Conservation (phyloP, 2,113 vertebrate genomes). For the Axis porcinus region DNA sequence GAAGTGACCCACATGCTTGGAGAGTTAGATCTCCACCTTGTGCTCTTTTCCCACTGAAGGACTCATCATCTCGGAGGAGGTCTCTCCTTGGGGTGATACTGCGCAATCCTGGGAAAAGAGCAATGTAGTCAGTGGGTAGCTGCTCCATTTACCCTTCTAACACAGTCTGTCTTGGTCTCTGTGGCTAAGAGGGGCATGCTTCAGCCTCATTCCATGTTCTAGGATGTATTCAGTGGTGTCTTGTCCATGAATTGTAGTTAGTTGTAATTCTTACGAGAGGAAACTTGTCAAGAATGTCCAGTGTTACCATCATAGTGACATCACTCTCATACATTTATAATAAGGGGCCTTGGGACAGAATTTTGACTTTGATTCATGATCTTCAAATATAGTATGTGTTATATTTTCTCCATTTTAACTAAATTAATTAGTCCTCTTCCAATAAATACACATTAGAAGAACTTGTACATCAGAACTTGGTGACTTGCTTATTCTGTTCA, state of each 20-base stretch:
- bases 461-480: background rate
- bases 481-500: background rate
- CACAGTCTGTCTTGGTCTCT: background rate
- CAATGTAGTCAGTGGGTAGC: background rate
- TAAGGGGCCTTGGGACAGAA: background rate
- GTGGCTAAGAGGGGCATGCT: background rate
- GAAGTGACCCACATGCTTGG: background rate
- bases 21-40: background rate
- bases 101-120: background rate
- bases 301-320: background rate
- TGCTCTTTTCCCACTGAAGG: background rate
- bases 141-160: background rate
- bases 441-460: background rate
- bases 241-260: background rate
- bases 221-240: background rate
- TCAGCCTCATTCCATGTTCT: background rate
- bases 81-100: background rate
- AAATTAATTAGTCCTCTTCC: background rate
- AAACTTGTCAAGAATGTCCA: background rate
- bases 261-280: background rate
- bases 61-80: background rate
- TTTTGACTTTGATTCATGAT: background rate
- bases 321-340: background rate
- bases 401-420: background rate
- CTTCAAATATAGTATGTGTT: background rate